phyloP scores from a whole-genome alignment of 37 sponge, comb jelly and placozoan genomes.

The Geodia barretti region DNA sequence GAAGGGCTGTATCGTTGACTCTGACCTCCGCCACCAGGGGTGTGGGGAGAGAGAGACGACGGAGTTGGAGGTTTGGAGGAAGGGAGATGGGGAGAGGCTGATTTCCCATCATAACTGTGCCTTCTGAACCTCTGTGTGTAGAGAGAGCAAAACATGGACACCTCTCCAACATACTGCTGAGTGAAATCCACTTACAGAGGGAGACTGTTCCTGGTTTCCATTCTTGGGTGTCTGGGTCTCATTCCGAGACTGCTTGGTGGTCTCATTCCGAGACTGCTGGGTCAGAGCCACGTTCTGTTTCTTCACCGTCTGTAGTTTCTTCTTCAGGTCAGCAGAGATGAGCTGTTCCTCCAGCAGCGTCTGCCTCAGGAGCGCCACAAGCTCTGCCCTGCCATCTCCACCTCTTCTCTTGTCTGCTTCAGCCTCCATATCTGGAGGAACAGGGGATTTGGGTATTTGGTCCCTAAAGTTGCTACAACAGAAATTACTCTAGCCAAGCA shows the following conservation, averaged over 20 bases:
- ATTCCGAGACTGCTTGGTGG: too few relatives aligned
- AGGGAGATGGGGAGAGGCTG: background rate
- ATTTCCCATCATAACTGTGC: too few relatives aligned
- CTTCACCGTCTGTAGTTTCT: conserved; percentile 25
- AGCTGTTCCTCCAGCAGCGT: conserved; percentile 16
- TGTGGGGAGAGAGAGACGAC: background rate
- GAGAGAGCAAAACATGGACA: too few relatives aligned
- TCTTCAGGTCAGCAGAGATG: conserved; percentile 32
- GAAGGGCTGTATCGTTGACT: conserved; percentile 16
- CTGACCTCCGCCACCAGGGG: background rate
- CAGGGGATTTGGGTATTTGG: too few relatives aligned
- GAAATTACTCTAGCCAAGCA: background rate
- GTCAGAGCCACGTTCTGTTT: conserved; percentile 29
- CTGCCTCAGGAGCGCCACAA: conserved; percentile 27
- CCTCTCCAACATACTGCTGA: too few relatives aligned
- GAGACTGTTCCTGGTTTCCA: too few relatives aligned
- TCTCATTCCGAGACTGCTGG: background rate
- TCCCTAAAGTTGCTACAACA: too few relatives aligned
- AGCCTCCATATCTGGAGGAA: conserved; percentile 20
- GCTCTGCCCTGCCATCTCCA: background rate
- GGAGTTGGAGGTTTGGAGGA: background rate
- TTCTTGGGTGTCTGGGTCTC: too few relatives aligned
- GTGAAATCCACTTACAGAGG: too few relatives aligned
- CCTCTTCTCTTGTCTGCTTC: conserved; percentile 22
- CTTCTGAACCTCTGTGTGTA: too few relatives aligned